Base-by-base conservation (phyloP, 2,797 vertebrate species). In the Danio kyathit region DNA sequence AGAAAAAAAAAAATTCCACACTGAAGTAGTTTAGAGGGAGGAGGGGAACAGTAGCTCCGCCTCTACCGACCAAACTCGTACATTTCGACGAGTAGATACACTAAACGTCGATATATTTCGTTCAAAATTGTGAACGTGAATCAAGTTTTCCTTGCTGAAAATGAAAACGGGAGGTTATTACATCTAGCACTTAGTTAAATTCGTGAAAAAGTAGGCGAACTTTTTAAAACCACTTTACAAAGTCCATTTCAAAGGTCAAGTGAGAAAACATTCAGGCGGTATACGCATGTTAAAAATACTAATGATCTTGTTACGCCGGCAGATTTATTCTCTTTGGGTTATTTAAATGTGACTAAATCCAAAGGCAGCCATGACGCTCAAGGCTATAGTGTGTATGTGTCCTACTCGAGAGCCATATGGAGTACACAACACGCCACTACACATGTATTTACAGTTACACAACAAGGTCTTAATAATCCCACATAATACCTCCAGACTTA, bases 301-400 rank as follows among this genome's bases (percentile, higher is more conserved):
- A 29, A 29, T 29, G 29, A 29, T 29, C 29, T 29, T 29, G 29
- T 29, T 29, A 29, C 29, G 29, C 29, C 29, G 3, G 29, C 1
- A 29, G 29, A 29, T 29, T 29, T 29, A 29, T 29, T 29, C 29
- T 29, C 1, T 29, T n/a, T n/a, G n/a, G 29, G 29, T 29, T 29
- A 29, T 29, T 29, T 29, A 46, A 54, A 67, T 38, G 54, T 65
- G 69, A 74, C 71, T 73, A 75, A 29, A 49, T 51, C 77, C 60
- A 40, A 48, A 67, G 79, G 88, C 88, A 85, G 91, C 88, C 89
- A 88, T 90, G 88, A 86, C 86, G 86, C 87, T 66, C 52, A 6
- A 63, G 43, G 81, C 69, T 63, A n/a, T 52, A 19, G 60, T 13
- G 66, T 79, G 49, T 63, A 11, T 70, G 29, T 65, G 74, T 54